Base-by-base conservation (phyloP, 2,888 invertebrate species). In the Periphyllus acericola region DNA sequence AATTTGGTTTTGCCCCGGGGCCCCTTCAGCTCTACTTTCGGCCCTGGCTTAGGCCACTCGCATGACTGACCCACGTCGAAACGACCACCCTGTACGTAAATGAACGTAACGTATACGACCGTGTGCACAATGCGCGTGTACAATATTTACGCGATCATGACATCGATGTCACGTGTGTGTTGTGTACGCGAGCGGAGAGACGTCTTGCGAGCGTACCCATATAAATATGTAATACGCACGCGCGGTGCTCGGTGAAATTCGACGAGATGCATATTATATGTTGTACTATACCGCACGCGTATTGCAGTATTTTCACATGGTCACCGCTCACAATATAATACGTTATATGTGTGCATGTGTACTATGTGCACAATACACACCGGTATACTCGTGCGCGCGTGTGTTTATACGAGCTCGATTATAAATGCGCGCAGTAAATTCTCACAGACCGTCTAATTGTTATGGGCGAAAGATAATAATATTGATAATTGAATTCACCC, bases 371-470 rank as follows among this genome's bases (percentile, higher is more conserved):
- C n/a, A n/a, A n/a, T n/a, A n/a, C n/a, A n/a, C n/a, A n/a, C n/a
- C n/a, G n/a, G 68, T 40, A 9, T 21, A 3, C 34, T n/a, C 25
- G 40, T 40, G 46, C 5, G 46, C 9, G 25, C 17, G 11, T 40
- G 8, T 76, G 46, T 32, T 6, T 8, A 71, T 9, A 25, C 25
- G 40, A 52, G 40, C 19, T 66, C 19, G 36, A 4, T 80, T 80
- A 29, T n/a, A n/a, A n/a, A n/a, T 83, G n/a, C 79, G 9, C 55
- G 68, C 78, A 21, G 11, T 46, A 46, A 86, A 71, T 75, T 79
- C 85, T 79, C 85, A 86, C 71, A 79, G 55, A 84, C 71, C 79
- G 29, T n/a, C 79, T 86, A 79, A 86, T 79, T 86, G 79, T 72
- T 72, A 79, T 72, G 85, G 71, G 60, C 79, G 79, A 46, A 86